Evolutionary conservation across 2,113 vertebrate genomes (phyloP).

Genomic region (Campylomormyrus tamandua): DNA sequence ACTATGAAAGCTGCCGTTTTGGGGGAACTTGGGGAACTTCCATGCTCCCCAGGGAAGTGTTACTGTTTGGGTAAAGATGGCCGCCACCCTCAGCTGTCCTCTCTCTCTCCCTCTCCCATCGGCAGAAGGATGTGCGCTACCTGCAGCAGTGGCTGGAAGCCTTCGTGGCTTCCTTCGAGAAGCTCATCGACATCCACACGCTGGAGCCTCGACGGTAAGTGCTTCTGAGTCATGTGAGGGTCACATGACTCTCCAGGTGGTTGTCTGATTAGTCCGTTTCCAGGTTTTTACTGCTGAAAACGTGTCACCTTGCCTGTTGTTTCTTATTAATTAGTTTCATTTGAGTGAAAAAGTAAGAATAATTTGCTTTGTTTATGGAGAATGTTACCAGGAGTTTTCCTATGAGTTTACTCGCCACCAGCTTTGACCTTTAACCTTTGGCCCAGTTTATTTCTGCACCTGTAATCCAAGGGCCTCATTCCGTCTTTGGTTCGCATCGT

Average conservation of each 20-base stretch:
- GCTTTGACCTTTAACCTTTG: neutral
- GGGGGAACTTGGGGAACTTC: neutral
- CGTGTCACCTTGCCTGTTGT: neutral
- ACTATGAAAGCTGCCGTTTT: neutral
- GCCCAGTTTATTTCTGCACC: neutral
- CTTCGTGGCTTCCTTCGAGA: slow-evolving; percentile 80
- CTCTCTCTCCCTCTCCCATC: slow-evolving; percentile 1
- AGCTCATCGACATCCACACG: slow-evolving; percentile 75
- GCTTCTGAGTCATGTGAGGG: neutral
- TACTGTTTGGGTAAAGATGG: neutral
- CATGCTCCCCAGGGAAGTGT: neutral
- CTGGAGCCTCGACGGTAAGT: slow-evolving; percentile 81
- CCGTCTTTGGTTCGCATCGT: neutral
- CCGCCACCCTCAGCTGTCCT: neutral
- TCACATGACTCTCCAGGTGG: neutral
- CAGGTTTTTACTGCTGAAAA: neutral
- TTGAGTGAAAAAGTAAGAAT: neutral
- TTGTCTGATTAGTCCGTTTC: too few relatives aligned
- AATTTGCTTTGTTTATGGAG: neutral
- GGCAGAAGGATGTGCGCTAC: slow-evolving; percentile 83
- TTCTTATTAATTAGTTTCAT: neutral
- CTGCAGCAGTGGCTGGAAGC: slow-evolving; percentile 89
- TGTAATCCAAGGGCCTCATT: neutral
- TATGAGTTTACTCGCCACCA: neutral
- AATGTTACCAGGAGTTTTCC: neutral